A percentile compares a stretch with the other conserved stretches of the same genome.
Evolutionary conservation across 2,888 invertebrate genomes (phyloP).

Genomic region (Folsomia candida): DNA sequence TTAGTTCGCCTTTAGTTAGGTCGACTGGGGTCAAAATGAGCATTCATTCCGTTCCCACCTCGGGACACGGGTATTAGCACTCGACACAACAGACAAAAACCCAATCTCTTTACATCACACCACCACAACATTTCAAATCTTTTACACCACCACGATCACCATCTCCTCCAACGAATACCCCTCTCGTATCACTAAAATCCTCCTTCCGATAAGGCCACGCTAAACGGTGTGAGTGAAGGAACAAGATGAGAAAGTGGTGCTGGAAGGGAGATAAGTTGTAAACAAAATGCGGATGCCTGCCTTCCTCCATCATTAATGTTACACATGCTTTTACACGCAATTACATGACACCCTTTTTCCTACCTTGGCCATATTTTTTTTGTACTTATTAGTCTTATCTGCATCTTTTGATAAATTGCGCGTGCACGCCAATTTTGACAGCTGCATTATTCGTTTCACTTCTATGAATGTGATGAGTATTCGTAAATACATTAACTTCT

Average conservation of each 20-base stretch:
- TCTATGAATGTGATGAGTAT: background rate
- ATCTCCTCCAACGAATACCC: background rate
- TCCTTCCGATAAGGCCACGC: too few species aligned
- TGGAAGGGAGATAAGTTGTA: background rate
- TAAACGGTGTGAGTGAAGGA: background rate
- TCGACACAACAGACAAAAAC: background rate
- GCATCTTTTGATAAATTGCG: background rate
- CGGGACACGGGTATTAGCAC: constrained; percentile 19
- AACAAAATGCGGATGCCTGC: background rate
- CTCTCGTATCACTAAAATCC: too few species aligned
- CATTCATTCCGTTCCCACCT: constrained; percentile 19
- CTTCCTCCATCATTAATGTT: too few species aligned
- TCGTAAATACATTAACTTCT: background rate
- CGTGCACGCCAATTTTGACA: background rate
- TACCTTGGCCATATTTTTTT: background rate
- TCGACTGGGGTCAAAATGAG: constrained; percentile 23
- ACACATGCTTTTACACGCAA: too few species aligned
- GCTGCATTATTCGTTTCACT: background rate
- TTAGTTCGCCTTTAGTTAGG: constrained; percentile 20
- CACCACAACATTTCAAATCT: background rate
- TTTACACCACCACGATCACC: background rate
- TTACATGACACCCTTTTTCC: background rate
- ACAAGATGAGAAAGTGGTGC: background rate
- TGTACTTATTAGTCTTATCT: background rate
- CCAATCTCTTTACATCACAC: background rate